Conservation (phyloP, 2,797 vertebrate species). For the Avahi laniger region DNA sequence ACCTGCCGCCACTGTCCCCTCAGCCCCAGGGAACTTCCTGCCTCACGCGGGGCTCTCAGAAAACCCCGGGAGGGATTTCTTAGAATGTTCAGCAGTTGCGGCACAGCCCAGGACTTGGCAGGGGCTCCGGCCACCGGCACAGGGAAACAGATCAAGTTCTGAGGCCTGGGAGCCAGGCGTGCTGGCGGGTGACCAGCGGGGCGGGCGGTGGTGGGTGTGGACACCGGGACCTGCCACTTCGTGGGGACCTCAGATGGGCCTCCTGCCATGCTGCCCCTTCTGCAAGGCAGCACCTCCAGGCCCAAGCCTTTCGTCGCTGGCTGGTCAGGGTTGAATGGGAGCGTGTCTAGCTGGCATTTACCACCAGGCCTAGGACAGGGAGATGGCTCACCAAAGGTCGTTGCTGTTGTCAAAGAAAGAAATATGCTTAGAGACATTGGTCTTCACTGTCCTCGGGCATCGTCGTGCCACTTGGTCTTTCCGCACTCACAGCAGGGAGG, state of each 20-base stretch:
- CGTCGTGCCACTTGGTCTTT: too few relatives aligned
- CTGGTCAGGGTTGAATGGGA: accelerated
- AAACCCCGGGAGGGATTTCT: conserved; percentile 43
- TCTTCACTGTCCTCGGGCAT: accelerated
- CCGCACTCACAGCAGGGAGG: neutral
- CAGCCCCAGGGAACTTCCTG: conserved; percentile 41
- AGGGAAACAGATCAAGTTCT: neutral
- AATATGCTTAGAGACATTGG: accelerated
- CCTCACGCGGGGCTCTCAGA: neutral
- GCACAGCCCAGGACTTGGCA: neutral
- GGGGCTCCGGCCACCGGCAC: neutral
- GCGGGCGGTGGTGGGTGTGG: neutral
- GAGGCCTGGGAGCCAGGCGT: neutral
- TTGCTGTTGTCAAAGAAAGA: neutral
- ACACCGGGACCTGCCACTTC: accelerated
- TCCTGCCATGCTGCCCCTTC: accelerated
- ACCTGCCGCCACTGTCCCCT: neutral
- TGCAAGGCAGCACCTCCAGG: neutral
- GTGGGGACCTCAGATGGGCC: neutral
- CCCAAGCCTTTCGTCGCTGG: neutral
- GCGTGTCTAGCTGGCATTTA: accelerated
- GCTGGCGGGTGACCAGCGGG: accelerated
- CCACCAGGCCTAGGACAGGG: accelerated
- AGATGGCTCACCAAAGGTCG: neutral
- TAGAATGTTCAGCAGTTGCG: neutral